Evolutionary conservation across 2,797 vertebrate genomes (phyloP), one percentile per base, ranked within the genome.

Genomic region (Peromyscus melanophrys): DNA sequence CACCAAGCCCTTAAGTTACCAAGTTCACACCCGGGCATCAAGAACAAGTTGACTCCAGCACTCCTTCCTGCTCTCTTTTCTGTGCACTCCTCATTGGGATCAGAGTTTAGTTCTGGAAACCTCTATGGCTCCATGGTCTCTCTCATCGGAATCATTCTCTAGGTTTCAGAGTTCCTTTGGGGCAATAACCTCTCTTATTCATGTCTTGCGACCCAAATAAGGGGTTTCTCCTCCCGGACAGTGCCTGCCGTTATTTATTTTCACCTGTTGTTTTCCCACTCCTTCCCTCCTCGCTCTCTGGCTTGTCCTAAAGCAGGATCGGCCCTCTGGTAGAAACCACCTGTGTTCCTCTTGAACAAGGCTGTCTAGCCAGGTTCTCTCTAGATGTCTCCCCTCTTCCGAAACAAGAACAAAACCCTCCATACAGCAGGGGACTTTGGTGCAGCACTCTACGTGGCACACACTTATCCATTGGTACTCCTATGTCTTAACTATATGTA

Each of bases 1-100:
- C 13, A 76, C 52, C 83, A 65, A 43, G 57, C 25, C 34, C 63
- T 89, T 93, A 81, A 78, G 59, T 83, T 83, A 71, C 84, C 94
- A 82, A 40, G 78, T 49, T 87, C 59, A 85, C 55, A 31, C 14
- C 29, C 31, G 37, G 14, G 40, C 67, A 80, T 82, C 46, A 55
- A 43, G 80, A 92, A 3, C 0, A 0, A 49, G 40, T 73, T 46
- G 76, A 25, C 55, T 92, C 55, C 40, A 21, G 34, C 65, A 83
- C 10, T 49, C 61, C 37, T 65, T 88, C 23, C 61, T 78, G 4
- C 43, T 59, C 81, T 55, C 46, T 77, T 59, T 65, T n/a, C 46
- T n/a, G 43, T 12, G 27, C 12, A 57, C 31, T 16, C 63, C 43
- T 85, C 77, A 73, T 16, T 67, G 77, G 21, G 52, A 0, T 25